Evolutionary conservation across 2,888 invertebrate species (phyloP).

Genomic region (Ariolimax columbianus): DNA sequence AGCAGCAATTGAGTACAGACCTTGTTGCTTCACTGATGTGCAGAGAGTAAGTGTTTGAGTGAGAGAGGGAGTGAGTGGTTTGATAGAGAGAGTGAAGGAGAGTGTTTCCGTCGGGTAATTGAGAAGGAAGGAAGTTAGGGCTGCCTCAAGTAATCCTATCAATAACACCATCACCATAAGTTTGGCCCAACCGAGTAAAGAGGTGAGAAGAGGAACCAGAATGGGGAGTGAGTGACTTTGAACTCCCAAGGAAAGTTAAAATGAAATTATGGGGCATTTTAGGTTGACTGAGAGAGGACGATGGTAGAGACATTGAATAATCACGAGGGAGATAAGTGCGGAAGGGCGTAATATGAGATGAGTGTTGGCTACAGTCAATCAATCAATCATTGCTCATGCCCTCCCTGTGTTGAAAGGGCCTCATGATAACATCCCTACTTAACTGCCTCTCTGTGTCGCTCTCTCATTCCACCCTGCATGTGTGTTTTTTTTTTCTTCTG

Average conservation of each 20-base stretch:
- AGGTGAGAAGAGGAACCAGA: not conserved
- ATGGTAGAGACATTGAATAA: not conserved
- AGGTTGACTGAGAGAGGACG: not conserved
- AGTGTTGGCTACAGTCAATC: not conserved
- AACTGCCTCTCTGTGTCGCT: too few species aligned
- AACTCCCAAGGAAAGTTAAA: not conserved
- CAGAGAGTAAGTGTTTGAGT: too few species aligned
- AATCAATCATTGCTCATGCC: too few species aligned
- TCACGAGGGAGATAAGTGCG: conserved; percentile 1
- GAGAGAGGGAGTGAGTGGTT: too few species aligned
- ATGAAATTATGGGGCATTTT: conserved; percentile 13
- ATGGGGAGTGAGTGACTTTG: conserved; percentile 11
- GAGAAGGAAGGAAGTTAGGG: conserved; percentile 12
- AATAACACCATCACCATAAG: not conserved
- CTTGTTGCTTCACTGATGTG: too few species aligned
- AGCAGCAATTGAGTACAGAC: too few species aligned
- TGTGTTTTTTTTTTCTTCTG: too few species aligned
- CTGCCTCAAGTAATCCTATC: conserved; percentile 7
- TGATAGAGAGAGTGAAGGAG: not conserved
- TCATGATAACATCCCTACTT: too few species aligned
- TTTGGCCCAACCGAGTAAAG: not conserved
- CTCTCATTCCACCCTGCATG: too few species aligned
- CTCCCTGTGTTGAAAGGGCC: too few species aligned
- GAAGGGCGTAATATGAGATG: conserved; percentile 3
- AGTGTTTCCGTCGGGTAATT: not conserved